phyloP scores from a whole-genome alignment of 1,140 invertebrate genomes.

The Agrilus planipennis region DNA sequence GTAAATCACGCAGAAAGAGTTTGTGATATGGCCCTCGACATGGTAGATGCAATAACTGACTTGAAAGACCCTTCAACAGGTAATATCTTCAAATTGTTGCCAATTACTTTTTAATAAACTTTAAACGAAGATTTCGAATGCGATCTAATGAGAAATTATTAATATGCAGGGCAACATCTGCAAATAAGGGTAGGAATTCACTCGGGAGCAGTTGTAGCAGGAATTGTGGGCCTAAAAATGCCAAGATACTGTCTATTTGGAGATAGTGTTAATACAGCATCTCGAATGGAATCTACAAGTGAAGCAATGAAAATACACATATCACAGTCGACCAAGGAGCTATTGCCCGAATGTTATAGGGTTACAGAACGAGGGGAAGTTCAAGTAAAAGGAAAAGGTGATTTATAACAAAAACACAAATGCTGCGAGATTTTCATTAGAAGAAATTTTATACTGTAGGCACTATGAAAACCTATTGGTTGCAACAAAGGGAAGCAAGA shows the following conservation, averaged over 20 bases:
- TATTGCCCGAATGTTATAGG: slow-evolving; percentile 63
- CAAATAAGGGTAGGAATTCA: slow-evolving; percentile 83
- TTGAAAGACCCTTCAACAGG: slow-evolving; percentile 85
- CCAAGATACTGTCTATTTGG: slow-evolving; percentile 84
- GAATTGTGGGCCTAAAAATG: slow-evolving; percentile 93
- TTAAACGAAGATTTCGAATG: too few species aligned
- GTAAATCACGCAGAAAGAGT: slow-evolving; percentile 85
- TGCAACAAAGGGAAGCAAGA: slow-evolving; percentile 54
- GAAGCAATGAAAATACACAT: slow-evolving; percentile 91
- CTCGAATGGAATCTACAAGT: slow-evolving; percentile 83
- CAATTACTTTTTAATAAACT: too few species aligned
- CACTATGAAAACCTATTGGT: slow-evolving; percentile 88
- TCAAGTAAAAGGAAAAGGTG: slow-evolving; percentile 77
- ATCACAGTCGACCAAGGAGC: slow-evolving; percentile 70
- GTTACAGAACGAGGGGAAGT: slow-evolving; percentile 72
- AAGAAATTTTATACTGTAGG: slow-evolving; percentile 40
- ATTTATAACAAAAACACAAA: too few species aligned
- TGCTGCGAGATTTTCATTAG: too few species aligned
- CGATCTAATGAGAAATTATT: too few species aligned
- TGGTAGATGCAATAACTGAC: slow-evolving; percentile 85
- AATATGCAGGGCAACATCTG: slow-evolving; percentile 61
- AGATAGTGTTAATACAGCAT: slow-evolving; percentile 85
- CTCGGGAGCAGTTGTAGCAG: slow-evolving; percentile 83
- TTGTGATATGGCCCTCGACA: slow-evolving; percentile 92
- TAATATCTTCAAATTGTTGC: too few species aligned